Base-by-base conservation (phyloP, 2,888 invertebrate species). In the Drosophila greeni region DNA sequence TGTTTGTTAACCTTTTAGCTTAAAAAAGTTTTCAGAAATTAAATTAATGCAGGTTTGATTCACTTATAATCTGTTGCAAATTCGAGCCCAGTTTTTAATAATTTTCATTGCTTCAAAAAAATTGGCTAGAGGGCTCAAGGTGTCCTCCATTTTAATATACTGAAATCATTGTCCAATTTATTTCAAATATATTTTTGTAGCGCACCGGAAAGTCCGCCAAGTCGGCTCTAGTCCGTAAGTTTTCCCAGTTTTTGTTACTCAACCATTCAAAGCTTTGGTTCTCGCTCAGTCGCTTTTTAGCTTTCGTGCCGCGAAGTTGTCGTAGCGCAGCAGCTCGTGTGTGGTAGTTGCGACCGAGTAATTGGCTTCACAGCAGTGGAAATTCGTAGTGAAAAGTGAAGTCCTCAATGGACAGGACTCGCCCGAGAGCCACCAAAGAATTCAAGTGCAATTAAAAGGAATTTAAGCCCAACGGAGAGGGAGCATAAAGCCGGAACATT, bases 251-350 rank as follows among this genome's bases (percentile, higher is more conserved):
- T 69, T 16, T 51, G 12, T 9, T n/a, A 8, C 1, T 33, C 49
- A 34, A 4, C 5, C 29, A 36, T 33, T 52, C 20, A 42, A n/a
- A 52, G 64, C 61, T 64, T 48, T 49, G 29, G 40, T 8, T 23
- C 29, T 18, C 18, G 26, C 66, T 84, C 74, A 84, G 74, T 83
- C 67, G 74, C 72, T 56, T 69, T 55, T 70, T 56, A 81, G 85
- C 81, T 84, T 75, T 78, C 66, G 76, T 69, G 68, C 66, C 70
- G 76, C 73, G 37, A 70, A 78, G 84, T 84, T 73, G 73, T 72
- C 31, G 40, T 39, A 45, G 68, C 66, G 66, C 49, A 48, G 45
- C 47, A 55, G 24, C 67, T 51, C 61, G 58, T 42, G 37, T 51
- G 20, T 43, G 20, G 42, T 11, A 24, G 64, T 57, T 75, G 65